A percentile compares a stretch with the other conserved stretches of the same genome.
Conservation (phyloP, 2,113 vertebrate species). For the Xiphophorus hellerii region DNA sequence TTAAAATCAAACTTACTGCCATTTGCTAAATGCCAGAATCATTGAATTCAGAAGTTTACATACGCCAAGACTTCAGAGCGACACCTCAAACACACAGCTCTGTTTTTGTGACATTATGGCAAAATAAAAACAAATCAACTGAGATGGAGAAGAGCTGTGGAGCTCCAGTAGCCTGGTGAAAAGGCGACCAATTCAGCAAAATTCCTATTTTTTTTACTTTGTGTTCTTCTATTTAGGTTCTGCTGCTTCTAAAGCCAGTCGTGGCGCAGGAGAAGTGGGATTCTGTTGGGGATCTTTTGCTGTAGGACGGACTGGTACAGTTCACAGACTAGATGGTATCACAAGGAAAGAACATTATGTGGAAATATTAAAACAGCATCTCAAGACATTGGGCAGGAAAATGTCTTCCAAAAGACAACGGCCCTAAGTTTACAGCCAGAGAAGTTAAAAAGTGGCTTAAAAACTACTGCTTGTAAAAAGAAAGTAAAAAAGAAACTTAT, state of each 20-base stretch:
- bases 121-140: background rate
- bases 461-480: background rate
- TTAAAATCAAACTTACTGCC: too few species aligned
- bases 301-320: background rate
- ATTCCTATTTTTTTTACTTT: too few species aligned
- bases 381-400: background rate
- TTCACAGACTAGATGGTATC: background rate
- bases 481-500: too few species aligned
- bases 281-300: background rate
- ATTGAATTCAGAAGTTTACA: too few species aligned
- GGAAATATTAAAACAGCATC: background rate
- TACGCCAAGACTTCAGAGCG: background rate
- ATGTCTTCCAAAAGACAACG: background rate
- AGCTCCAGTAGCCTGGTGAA: background rate
- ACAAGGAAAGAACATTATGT: background rate
- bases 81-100: background rate
- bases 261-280: too few species aligned
- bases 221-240: too few species aligned
- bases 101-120: background rate
- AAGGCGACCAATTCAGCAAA: too few species aligned
- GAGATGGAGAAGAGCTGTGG: background rate
- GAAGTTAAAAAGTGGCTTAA: background rate
- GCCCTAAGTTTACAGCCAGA: background rate
- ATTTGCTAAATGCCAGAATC: too few species aligned
- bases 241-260: too few species aligned